A percentile compares a stretch with the other conserved stretches of the same genome.
phyloP scores from a whole-genome alignment of 2,113 vertebrate genomes.

The Fregata magnificens region DNA sequence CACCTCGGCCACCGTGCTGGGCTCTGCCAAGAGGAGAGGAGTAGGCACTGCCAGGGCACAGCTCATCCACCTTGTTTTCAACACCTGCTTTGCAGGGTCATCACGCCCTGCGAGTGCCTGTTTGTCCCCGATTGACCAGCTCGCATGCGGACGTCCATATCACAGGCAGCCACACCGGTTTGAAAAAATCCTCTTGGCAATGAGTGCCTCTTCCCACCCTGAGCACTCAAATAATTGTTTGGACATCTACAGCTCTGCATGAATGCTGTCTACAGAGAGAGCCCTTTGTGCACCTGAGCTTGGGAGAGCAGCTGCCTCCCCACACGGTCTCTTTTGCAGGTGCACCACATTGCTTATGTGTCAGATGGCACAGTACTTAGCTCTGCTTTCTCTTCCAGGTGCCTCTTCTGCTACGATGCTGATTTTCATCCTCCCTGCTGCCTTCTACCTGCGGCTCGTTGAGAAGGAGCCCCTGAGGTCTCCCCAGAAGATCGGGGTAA shows the following conservation, averaged over 20 bases:
- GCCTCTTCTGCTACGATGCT: constrained; percentile 94
- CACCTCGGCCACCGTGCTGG: accelerated
- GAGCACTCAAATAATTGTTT: background rate
- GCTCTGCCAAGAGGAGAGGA: background rate
- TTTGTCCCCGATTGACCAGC: background rate
- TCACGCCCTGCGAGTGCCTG: accelerated
- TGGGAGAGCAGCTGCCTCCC: background rate
- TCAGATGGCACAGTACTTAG: background rate
- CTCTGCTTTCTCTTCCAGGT: constrained; percentile 72
- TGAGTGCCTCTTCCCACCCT: accelerated
- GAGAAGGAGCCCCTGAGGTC: constrained; percentile 85
- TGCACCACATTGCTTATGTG: background rate
- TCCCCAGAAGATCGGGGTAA: constrained; percentile 92
- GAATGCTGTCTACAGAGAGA: background rate
- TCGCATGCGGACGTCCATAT: background rate
- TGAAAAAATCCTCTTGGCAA: background rate
- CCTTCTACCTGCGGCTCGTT: constrained; percentile 92
- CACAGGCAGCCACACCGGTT: background rate
- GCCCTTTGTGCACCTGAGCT: background rate
- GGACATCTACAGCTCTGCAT: background rate
- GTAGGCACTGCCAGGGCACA: background rate
- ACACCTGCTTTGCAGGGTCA: background rate
- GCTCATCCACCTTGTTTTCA: background rate
- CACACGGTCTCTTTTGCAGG: background rate
- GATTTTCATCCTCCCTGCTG: constrained; percentile 95